phyloP scores from a whole-genome alignment of 2,113 vertebrate species.

The Cololabis saira region DNA sequence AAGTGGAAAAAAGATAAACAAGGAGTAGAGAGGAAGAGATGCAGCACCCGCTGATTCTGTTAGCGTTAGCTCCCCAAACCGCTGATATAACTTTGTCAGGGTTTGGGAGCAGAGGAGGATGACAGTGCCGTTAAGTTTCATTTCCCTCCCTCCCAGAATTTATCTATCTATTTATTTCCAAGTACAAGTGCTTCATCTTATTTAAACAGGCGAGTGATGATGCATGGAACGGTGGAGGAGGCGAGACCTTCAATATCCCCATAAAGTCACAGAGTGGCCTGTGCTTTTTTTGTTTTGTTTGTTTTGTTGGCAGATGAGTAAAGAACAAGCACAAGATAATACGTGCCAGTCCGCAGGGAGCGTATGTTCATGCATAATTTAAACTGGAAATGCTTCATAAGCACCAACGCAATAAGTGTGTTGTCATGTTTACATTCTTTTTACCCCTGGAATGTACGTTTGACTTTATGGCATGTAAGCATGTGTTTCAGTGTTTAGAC shows the following conservation, averaged over 20 bases:
- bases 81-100: conserved; percentile 1
- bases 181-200: background rate
- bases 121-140: conserved; percentile 25
- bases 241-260: conserved; percentile 46
- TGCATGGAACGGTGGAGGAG: conserved; percentile 21
- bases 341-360: background rate
- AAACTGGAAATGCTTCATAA: no score
- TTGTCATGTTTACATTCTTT: conserved; percentile 45
- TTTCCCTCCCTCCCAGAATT: background rate
- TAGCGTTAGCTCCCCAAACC: background rate
- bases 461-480: conserved; percentile 24
- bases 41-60: background rate
- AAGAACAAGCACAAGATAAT: background rate
- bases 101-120: conserved; percentile 10
- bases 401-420: background rate
- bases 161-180: no score
- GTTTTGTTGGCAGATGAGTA: background rate
- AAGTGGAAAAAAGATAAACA: conserved; percentile 6
- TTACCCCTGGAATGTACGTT: conserved; percentile 23
- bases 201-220: conserved; percentile 11
- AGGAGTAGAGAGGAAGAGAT: background rate
- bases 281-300: background rate
- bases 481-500: conserved; percentile 32
- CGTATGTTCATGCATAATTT: no score
- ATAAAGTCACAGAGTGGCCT: conserved; percentile 5